Conservation (phyloP, 1,140 invertebrate genomes). For the Ips nitidus region DNA sequence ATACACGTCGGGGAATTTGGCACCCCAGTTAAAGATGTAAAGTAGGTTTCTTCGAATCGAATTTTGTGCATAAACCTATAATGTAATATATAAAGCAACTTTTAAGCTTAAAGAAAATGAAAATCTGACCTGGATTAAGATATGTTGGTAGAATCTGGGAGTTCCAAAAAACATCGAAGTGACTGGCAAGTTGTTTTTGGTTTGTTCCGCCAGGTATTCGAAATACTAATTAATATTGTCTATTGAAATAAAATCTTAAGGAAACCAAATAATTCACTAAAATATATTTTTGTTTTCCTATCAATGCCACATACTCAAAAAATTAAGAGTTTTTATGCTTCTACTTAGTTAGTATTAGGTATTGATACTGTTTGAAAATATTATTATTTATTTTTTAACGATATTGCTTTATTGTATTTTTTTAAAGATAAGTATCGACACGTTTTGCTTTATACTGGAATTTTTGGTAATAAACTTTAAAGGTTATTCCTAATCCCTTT, state of each 20-base stretch:
- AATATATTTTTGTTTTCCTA: slow-evolving; percentile 1
- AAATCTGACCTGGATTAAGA: slow-evolving; percentile 37
- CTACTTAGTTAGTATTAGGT: background rate
- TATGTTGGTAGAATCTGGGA: slow-evolving; percentile 40
- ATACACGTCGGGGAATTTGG: slow-evolving; percentile 18
- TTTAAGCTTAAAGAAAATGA: slow-evolving; percentile 2
- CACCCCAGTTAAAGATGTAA: slow-evolving; percentile 49
- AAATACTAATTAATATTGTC: slow-evolving; percentile 33
- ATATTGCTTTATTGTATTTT: no score
- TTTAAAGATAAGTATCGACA: no score
- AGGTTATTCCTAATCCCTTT: no score
- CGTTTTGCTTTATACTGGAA: no score
- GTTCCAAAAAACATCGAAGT: slow-evolving; percentile 38
- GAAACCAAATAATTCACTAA: slow-evolving; percentile 1
- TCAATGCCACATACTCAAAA: background rate
- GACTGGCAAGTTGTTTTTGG: slow-evolving; percentile 31
- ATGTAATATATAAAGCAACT: background rate
- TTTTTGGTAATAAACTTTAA: no score
- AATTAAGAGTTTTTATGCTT: background rate
- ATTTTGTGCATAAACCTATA: slow-evolving; percentile 45
- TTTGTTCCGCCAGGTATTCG: slow-evolving; percentile 34
- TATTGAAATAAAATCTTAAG: slow-evolving; percentile 6
- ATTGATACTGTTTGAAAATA: background rate
- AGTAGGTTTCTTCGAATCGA: slow-evolving; percentile 46
- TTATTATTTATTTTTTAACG: background rate